Conservation (phyloP, 2,113 vertebrate species). For the Opisthocomus hoazin region DNA sequence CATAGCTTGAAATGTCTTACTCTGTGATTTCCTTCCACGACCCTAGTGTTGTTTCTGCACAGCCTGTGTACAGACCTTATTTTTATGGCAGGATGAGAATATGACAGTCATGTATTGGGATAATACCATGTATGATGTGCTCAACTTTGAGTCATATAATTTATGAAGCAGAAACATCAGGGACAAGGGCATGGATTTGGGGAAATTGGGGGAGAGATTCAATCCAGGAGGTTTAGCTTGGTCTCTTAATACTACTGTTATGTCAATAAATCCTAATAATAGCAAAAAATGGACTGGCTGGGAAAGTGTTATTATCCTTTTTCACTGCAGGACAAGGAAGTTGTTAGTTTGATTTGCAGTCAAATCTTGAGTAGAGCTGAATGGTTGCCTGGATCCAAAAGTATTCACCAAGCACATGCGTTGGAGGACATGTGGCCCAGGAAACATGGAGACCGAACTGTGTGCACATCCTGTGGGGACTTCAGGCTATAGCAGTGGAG, state of each 20-base stretch:
- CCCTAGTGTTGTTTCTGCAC: neutral
- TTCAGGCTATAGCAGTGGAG: neutral
- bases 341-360: slow-evolving; percentile 6
- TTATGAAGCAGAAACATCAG: neutral
- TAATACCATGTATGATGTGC: neutral
- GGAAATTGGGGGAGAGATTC: neutral
- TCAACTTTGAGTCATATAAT: neutral
- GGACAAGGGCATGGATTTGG: neutral
- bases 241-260: neutral
- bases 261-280: neutral
- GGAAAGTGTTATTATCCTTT: neutral
- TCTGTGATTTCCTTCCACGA: neutral
- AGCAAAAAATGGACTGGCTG: neutral
- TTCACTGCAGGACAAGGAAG: neutral
- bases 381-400: neutral
- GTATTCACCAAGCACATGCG: neutral
- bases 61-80: neutral
- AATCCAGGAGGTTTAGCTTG: neutral
- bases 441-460: neutral
- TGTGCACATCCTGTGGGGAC: neutral
- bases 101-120: neutral
- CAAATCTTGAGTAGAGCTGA: neutral
- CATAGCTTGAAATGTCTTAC: neutral
- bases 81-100: neutral
- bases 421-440: neutral